Evolutionary conservation across 2,113 vertebrate genomes (phyloP), one percentile per base, ranked within the genome.

Genomic region (Pelvicachromis taeniatus): DNA sequence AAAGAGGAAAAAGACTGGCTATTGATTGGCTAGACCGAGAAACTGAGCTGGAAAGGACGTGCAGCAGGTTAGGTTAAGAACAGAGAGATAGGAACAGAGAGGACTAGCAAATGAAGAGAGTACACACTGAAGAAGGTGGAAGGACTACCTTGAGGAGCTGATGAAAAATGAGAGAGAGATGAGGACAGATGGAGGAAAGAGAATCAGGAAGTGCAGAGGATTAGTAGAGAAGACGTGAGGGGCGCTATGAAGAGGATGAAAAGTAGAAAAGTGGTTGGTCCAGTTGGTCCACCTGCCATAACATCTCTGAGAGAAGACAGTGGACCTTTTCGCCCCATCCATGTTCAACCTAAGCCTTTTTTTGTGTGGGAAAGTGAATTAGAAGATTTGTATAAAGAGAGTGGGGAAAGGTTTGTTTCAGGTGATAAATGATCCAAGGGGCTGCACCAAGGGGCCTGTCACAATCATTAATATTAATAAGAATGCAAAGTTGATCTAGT

Each of bases 181-280:
- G 42, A 45, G 12, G 40, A 42, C 4, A 42, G 38, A 42, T 68
- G 35, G n/a, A 42, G 35, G 9, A 35, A 63, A 63, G 38, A 12
- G 38, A 42, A 42, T 42, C 38, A 23, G 38, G 12, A 42, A 68
- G 21, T 68, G n/a, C 63, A 68, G 12, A 23, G n/a, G 23, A 68
- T 42, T 42, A 68, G 38, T 42, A 68, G n/a, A 23, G 3, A 40
- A 16, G 63, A 68, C 0, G 2, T 42, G 35, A 42, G 35, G 12
- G 26, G 26, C 26, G 38, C 38, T 68, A 42, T 23, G 38, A 68
- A 42, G 38, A 68, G 38, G n/a, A 68, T 40, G 63, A 42, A 68
- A 42, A 68, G n/a, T 68, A n/a, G 82, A 82, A 83, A 88, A 29
- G 40, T 10, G 54, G 80, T 78, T 88, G 63, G 38, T 68, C n/a